A percentile compares a stretch with the other conserved stretches of the same genome.
phyloP scores from a whole-genome alignment of 2,888 invertebrate species.

The Acanthoscelides obtectus region DNA sequence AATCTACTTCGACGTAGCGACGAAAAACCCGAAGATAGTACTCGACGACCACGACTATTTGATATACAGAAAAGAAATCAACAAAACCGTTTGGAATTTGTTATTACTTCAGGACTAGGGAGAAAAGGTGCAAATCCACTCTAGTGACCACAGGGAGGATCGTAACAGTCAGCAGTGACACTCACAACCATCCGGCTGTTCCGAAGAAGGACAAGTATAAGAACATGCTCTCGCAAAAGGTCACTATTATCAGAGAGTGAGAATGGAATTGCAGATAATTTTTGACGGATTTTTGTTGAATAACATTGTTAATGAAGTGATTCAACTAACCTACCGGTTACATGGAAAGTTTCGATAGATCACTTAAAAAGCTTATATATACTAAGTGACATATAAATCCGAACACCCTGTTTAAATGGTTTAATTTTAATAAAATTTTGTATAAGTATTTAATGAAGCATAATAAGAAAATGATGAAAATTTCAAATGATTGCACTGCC shows the following conservation, averaged over 20 bases:
- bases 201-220: constrained; percentile 26
- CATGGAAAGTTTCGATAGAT: too few relatives aligned
- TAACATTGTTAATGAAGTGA: too few relatives aligned
- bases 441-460: too few relatives aligned
- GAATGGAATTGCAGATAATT: not conserved
- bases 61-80: constrained; percentile 29
- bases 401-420: too few relatives aligned
- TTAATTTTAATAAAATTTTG: too few relatives aligned
- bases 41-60: constrained; percentile 32
- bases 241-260: constrained; percentile 28
- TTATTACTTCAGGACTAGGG: constrained; percentile 30
- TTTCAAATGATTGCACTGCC: too few relatives aligned
- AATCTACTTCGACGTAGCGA: constrained; percentile 34
- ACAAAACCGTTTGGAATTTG: constrained; percentile 34
- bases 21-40: constrained; percentile 36
- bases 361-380: too few relatives aligned
- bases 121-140: constrained; percentile 34
- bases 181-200: constrained; percentile 29
- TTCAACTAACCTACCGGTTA: too few relatives aligned
- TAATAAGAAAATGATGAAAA: too few relatives aligned
- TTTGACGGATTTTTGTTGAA: too few relatives aligned
- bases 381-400: too few relatives aligned
- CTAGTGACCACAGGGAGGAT: constrained; percentile 31
- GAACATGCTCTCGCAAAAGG: constrained; percentile 30
- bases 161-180: constrained; percentile 29